Evolutionary conservation across 2,113 vertebrate species (phyloP), one percentile per base, ranked within the genome.

Genomic region (Phycodurus eques): DNA sequence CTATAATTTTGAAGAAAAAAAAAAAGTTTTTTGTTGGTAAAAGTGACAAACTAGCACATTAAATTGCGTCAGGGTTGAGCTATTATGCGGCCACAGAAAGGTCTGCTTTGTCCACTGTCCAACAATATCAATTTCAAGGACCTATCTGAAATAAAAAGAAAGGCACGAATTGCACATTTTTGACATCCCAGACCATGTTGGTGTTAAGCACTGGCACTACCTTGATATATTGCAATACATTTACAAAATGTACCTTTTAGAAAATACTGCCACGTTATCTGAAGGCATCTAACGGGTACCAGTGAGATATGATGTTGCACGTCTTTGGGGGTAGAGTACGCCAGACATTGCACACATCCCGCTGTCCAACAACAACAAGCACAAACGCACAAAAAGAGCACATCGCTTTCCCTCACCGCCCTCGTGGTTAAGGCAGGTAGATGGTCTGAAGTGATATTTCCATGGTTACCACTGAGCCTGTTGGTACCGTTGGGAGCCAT

Each of bases 261-360:
- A 82, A 88, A 85, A 88, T 70, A 77, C 76, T 83, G 81, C 77
- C 83, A 88, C 70, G 75, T 70, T 54, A 83, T 78, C 79, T 83
- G 73, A 89, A 91, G 85, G 84, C 89, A 85, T 81, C 35, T 11
- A 10, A 71, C 63, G 78, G 69, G 72, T 84, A 82, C 72, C 79
- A 77, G 57, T 70, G 59, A 63, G 73, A 80, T 78, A 61, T 81
- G 83, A 66, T 78, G 81, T 85, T 64, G 70, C 66, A 72, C 76
- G 57, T 54, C 73, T 82, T 70, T 66, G 43, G 76, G 72, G 79
- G 68, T 64, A 75, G 44, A 85, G 66, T 72, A 82, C 69, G 79
- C 80, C 74, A 81, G 64, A 87, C 78, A 92, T 88, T 89, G 90
- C 90, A 92, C 90, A 67, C 72, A 76, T 87, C 83, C 85, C 83